These are phyloP conservation scores for Syncerus caffer DNA, from an alignment of 2,797 vertebrate species.

Conservation along the genomic window DNA sequence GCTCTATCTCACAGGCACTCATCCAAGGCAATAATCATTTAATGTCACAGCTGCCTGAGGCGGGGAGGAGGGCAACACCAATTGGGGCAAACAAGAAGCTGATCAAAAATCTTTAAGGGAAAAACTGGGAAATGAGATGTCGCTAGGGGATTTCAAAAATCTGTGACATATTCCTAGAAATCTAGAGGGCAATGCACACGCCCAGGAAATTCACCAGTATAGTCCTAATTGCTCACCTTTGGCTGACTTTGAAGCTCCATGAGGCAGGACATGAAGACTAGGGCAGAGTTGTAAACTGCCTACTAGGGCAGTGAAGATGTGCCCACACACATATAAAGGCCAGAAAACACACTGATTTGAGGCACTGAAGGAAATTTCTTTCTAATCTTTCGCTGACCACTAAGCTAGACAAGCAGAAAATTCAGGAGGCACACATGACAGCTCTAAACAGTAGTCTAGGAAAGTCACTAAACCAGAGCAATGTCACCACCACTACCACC, in stretches of 20 bases:
- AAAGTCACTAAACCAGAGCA: background rate
- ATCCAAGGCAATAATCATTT: background rate
- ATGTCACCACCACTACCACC: background rate
- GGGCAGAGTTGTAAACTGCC: background rate
- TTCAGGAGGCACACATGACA: background rate
- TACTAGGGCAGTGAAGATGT: background rate
- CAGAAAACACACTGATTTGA: background rate
- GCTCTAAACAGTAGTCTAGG: background rate
- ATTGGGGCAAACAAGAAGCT: background rate
- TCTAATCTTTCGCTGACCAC: background rate
- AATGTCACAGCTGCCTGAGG: background rate
- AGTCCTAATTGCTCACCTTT: background rate
- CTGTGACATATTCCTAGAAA: background rate
- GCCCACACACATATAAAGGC: background rate
- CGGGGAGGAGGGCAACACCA: background rate
- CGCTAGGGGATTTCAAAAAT: background rate
- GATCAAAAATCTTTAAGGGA: background rate
- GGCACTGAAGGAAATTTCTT: background rate
- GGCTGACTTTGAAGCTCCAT: background rate
- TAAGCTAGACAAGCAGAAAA: background rate
- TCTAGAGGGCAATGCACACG: background rate
- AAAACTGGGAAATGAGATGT: background rate
- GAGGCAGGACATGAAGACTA: background rate
- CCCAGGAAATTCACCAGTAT: background rate
- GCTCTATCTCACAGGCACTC: background rate